Evolutionary conservation across 2,888 invertebrate genomes (phyloP).

Genomic region (Dynastes grantii): DNA sequence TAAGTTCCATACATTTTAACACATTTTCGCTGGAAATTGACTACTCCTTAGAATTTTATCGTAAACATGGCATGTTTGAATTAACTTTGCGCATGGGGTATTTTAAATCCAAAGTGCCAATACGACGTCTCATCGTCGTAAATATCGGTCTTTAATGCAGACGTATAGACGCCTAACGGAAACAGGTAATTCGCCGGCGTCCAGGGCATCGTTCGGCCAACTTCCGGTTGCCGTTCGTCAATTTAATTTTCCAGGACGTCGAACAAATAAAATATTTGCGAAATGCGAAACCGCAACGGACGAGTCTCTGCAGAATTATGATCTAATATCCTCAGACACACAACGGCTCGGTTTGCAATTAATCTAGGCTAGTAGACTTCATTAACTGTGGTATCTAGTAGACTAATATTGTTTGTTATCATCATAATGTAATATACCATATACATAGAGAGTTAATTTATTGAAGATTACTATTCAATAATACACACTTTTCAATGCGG

Average conservation of each 20-base stretch:
- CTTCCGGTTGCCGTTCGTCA: conserved; percentile 26
- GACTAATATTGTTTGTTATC: no score
- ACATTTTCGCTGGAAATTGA: no score
- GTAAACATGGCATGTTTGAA: background rate
- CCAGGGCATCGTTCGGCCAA: conserved; percentile 17
- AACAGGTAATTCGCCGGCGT: conserved; percentile 25
- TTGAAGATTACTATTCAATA: no score
- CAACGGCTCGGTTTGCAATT: background rate
- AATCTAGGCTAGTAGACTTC: background rate
- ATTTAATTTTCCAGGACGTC: conserved; percentile 37
- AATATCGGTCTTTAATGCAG: conserved; percentile 13
- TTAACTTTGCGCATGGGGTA: background rate
- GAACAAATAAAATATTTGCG: conserved; percentile 36
- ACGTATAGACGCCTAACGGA: conserved; percentile 12
- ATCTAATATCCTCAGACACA: background rate
- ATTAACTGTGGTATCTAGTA: background rate
- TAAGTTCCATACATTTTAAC: no score
- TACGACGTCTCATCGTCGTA: conserved; percentile 4
- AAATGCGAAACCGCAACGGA: conserved; percentile 21
- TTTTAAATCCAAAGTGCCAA: conserved; percentile 9
- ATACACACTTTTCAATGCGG: no score
- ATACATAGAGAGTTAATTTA: no score
- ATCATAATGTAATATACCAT: no score
- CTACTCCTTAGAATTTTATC: no score
- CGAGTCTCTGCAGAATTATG: conserved; percentile 15